These are phyloP conservation scores for Coranthus polyacanthus DNA, from an alignment of 2,797 vertebrate species.

Conservation along the genomic window DNA sequence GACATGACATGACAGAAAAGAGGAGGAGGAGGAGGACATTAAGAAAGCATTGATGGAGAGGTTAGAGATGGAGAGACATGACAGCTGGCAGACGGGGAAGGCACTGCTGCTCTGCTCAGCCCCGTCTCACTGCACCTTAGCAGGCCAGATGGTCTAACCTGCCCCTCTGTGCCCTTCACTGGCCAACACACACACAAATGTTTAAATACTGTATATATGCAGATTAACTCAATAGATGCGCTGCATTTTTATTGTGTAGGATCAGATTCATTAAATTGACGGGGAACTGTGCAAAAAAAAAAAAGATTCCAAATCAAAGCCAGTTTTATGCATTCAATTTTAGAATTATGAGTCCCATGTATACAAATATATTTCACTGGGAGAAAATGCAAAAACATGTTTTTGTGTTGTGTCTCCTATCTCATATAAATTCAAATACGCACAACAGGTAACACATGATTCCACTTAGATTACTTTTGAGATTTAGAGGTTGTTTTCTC, in stretches of 20 bases:
- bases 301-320: not conserved
- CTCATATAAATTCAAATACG: too few species aligned
- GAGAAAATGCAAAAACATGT: too few species aligned
- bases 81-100: constrained; percentile 67
- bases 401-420: too few species aligned
- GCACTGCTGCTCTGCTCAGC: constrained; percentile 39
- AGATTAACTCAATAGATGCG: not conserved
- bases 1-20: constrained; percentile 17
- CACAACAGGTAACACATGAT: too few species aligned
- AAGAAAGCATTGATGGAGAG: constrained; percentile 34
- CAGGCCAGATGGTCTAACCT: constrained; percentile 72
- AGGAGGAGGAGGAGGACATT: constrained; percentile 15
- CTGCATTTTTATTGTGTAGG: not conserved
- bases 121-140: constrained; percentile 65
- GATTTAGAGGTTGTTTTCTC: not conserved
- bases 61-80: constrained; percentile 42
- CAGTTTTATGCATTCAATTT: not conserved
- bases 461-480: not conserved
- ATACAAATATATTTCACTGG: too few species aligned
- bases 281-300: not conserved
- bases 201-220: constrained; percentile 3
- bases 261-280: not conserved
- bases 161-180: constrained; percentile 62
- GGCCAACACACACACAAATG: constrained; percentile 23
- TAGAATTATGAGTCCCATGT: too few species aligned